Base-by-base conservation (phyloP, 2,888 invertebrate species). In the Adela reaumurella region DNA sequence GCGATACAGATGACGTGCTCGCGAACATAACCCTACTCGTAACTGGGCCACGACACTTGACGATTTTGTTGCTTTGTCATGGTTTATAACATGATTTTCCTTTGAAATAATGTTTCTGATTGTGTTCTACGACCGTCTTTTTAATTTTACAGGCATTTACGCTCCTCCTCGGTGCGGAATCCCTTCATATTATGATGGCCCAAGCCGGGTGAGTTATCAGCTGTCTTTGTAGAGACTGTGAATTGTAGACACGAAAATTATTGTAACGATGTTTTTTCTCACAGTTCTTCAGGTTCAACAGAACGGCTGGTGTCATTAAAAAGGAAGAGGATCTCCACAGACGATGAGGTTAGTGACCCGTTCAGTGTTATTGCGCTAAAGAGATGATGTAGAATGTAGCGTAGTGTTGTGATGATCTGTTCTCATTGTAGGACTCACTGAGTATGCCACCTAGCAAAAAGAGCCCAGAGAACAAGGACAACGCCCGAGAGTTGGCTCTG, bases 11-110 rank as follows among this genome's bases (percentile, higher is more conserved):
- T 11, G 35, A 35, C 35, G 35, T 35, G 35, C 35, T 35, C 35
- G 8, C 14, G n/a, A 35, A 35, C 78, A 78, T 78, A 78, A 78
- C 78, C 78, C 78, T 76, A 77, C 76, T 77, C 73, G 65, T 64
- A 63, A 66, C 62, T 70, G 62, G 64, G 65, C 68, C 68, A 70
- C 74, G 78, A 77, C 77, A 77, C 11, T 14, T 14, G 35, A 11
- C 14, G 8, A 3, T 14, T 35, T 35, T 14, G 35, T 35, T 35
- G 35, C 35, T 35, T 3, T 35, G 35, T 35, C 35, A 35, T 35
- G 35, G 14, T 35, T 35, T 35, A 35, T 24, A 8, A 35, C 14
- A 14, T 11, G 35, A 35, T 35, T 3, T 35, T 8, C 6, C 11
- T 3, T 11, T 35, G 14, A 24, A 8, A 14, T 8, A 14, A 35